phyloP scores from a whole-genome alignment of 2,797 vertebrate species.

The Melanotaenia parkinsoni region DNA sequence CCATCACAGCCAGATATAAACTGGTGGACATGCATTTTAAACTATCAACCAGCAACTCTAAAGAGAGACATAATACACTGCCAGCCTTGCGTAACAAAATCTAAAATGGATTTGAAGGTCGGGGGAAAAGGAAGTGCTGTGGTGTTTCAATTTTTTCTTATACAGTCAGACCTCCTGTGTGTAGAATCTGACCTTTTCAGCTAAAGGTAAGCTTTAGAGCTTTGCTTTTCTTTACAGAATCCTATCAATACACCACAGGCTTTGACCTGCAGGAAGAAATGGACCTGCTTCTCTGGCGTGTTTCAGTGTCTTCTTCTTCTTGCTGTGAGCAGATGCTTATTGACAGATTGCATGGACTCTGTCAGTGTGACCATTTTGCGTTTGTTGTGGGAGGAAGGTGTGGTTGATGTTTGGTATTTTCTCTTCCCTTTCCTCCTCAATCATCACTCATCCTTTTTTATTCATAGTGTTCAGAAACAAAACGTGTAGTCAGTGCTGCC shows the following conservation, averaged over 20 bases:
- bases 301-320: conserved; percentile 9
- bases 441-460: neutral
- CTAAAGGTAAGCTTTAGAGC: conserved; percentile 41
- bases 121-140: conserved; percentile 3
- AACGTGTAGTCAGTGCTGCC: neutral
- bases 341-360: conserved; percentile 36
- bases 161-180: conserved; percentile 28
- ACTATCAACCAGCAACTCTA: neutral
- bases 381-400: conserved; percentile 10
- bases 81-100: neutral
- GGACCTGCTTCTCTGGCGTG: conserved; percentile 18
- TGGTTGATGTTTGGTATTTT: neutral
- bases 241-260: conserved; percentile 45
- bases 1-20: conserved; percentile 21
- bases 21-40: conserved; percentile 17
- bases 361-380: conserved; percentile 31
- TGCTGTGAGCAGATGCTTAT: conserved; percentile 37
- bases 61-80: neutral
- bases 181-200: conserved; percentile 45
- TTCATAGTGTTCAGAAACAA: neutral
- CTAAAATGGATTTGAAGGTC: conserved; percentile 21
- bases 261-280: conserved; percentile 19
- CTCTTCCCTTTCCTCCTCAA: neutral
- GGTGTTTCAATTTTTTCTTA: conserved; percentile 14
- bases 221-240: conserved; percentile 43